These are phyloP conservation scores for Temnothorax ravouxi DNA, from an alignment of 2,888 invertebrate species.

Conservation along the genomic window DNA sequence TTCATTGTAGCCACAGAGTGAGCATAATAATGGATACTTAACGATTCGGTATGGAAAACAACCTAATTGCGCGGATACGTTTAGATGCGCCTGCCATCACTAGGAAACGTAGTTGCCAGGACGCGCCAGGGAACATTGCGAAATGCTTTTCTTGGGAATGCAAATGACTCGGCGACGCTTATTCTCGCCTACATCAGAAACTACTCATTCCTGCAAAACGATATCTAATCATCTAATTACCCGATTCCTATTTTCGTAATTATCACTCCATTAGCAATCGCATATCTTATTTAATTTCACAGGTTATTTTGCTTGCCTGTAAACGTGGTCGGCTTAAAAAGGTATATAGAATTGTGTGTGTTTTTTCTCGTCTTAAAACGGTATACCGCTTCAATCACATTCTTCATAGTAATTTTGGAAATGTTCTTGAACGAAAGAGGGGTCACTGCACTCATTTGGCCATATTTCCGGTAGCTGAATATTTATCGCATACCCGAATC, in stretches of 20 bases:
- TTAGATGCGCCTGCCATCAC: slow-evolving; percentile 74
- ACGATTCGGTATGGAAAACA: slow-evolving; percentile 70
- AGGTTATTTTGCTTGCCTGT: not conserved
- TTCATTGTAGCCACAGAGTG: slow-evolving; percentile 53
- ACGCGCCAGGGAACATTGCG: slow-evolving; percentile 57
- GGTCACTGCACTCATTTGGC: slow-evolving; percentile 44
- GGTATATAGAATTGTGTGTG: not conserved
- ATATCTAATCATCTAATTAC: slow-evolving; percentile 24
- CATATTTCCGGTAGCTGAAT: slow-evolving; percentile 59
- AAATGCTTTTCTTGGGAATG: slow-evolving; percentile 55
- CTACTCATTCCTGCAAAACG: slow-evolving; percentile 8
- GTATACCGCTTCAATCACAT: not conserved
- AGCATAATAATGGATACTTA: slow-evolving; percentile 62
- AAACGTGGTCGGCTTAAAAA: not conserved
- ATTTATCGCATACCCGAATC: slow-evolving; percentile 61
- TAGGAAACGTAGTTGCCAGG: slow-evolving; percentile 56
- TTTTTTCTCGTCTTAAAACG: not conserved
- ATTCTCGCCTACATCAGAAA: slow-evolving; percentile 7
- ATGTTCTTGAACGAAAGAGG: not conserved
- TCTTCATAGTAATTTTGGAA: not conserved
- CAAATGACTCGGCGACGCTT: slow-evolving; percentile 38
- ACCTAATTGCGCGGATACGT: slow-evolving; percentile 78
- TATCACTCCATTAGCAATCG: not conserved
- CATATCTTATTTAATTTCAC: not conserved
- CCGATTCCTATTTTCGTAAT: slow-evolving; percentile 4